Conservation (phyloP, 2,797 vertebrate genomes). For the Allobates femoralis region DNA sequence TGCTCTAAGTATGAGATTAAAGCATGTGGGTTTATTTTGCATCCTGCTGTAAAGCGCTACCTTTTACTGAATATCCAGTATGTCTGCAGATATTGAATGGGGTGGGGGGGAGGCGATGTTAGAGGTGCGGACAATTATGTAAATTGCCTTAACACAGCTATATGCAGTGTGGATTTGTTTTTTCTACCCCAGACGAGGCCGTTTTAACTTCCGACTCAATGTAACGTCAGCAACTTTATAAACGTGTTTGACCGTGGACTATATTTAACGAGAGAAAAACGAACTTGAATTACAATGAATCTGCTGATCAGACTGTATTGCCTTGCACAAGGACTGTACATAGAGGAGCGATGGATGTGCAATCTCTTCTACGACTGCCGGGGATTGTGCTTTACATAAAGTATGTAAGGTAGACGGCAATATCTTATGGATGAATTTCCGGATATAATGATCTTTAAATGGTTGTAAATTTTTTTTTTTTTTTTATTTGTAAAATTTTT, state of each 20-base stretch:
- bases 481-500: constrained; percentile 91
- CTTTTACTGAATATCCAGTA: constrained; percentile 59
- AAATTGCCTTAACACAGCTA: constrained; percentile 70
- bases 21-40: constrained; percentile 24
- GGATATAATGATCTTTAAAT: constrained; percentile 88
- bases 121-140: background rate
- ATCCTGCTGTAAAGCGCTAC: constrained; percentile 53
- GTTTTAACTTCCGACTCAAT: constrained; percentile 35
- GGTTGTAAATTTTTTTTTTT: constrained; percentile 91
- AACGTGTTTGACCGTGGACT: background rate
- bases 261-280: constrained; percentile 63
- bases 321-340: constrained; percentile 84
- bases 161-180: background rate
- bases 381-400: constrained; percentile 84
- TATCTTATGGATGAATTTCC: constrained; percentile 85
- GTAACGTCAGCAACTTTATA: background rate
- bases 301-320: constrained; percentile 76
- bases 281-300: constrained; percentile 55
- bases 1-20: constrained; percentile 7
- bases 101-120: background rate
- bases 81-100: background rate
- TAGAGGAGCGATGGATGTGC: constrained; percentile 84
- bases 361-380: constrained; percentile 80
- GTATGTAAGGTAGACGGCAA: constrained; percentile 79
- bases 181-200: background rate